phyloP scores from a whole-genome alignment of 1,140 invertebrate species.

The Caenorhabditis tropicalis region DNA sequence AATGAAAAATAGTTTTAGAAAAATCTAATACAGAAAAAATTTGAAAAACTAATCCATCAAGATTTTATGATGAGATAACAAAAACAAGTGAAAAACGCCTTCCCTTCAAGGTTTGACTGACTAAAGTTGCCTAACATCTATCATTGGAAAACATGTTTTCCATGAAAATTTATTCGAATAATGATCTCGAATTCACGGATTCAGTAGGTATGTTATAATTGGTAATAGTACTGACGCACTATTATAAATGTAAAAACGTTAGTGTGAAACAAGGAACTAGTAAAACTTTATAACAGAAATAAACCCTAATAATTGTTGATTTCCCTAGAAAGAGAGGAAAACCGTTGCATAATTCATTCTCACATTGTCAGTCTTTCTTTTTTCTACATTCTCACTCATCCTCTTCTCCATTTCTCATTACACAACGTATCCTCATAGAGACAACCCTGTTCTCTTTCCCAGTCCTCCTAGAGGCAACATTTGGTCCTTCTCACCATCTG shows the following conservation, averaged over 20 bases:
- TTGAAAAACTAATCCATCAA: not conserved
- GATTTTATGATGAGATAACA: not conserved
- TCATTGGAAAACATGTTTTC: not conserved
- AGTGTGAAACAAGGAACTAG: too few species aligned
- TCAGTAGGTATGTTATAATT: too few species aligned
- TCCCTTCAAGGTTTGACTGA: not conserved
- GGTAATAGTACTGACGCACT: too few species aligned
- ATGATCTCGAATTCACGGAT: too few species aligned
- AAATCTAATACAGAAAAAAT: not conserved
- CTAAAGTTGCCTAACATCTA: not conserved
- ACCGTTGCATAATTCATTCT: not conserved
- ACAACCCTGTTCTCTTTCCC: not conserved
- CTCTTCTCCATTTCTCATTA: not conserved
- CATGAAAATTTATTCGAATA: not conserved
- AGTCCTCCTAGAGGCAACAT: not conserved
- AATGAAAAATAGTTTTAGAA: too few species aligned
- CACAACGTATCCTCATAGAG: not conserved
- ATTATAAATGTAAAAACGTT: too few species aligned
- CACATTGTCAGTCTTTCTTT: not conserved
- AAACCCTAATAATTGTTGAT: too few species aligned
- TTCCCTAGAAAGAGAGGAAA: too few species aligned
- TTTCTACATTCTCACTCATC: not conserved
- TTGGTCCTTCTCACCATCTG: not conserved
- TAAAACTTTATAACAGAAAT: too few species aligned
- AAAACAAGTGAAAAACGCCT: not conserved